phyloP scores from a whole-genome alignment of 2,113 vertebrate genomes.

The Rhagologus leucostigma region DNA sequence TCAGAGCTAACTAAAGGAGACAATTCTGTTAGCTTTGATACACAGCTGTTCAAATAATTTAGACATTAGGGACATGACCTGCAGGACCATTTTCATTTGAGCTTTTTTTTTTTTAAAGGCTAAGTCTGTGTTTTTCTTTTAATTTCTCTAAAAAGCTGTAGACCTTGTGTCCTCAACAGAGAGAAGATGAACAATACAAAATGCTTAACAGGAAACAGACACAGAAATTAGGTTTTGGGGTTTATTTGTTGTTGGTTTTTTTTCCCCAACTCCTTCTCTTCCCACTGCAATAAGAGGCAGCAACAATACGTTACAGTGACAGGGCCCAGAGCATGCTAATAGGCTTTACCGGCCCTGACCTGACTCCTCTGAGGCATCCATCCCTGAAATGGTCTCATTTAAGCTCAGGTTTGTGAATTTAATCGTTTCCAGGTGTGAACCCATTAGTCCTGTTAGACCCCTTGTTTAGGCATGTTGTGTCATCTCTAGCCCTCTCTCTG shows the following conservation, averaged over 20 bases:
- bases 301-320: neutral
- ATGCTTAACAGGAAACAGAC: neutral
- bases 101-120: constrained; percentile 36
- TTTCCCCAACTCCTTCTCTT: neutral
- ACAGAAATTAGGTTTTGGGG: neutral
- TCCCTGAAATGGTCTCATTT: neutral
- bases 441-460: accelerated
- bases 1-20: constrained; percentile 7
- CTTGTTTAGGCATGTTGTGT: accelerated
- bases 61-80: constrained; percentile 26
- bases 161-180: neutral
- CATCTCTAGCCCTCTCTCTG: neutral
- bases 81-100: constrained; percentile 22
- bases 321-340: neutral
- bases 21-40: neutral
- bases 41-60: constrained; percentile 66
- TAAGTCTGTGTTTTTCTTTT: constrained; percentile 35
- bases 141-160: neutral
- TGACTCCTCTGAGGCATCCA: neutral
- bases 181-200: neutral
- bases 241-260: accelerated
- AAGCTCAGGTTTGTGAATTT: neutral
- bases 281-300: neutral
- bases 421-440: neutral
- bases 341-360: neutral